These are phyloP conservation scores for Andrena flavipes DNA, from an alignment of 2,888 invertebrate genomes.

Conservation along the genomic window DNA sequence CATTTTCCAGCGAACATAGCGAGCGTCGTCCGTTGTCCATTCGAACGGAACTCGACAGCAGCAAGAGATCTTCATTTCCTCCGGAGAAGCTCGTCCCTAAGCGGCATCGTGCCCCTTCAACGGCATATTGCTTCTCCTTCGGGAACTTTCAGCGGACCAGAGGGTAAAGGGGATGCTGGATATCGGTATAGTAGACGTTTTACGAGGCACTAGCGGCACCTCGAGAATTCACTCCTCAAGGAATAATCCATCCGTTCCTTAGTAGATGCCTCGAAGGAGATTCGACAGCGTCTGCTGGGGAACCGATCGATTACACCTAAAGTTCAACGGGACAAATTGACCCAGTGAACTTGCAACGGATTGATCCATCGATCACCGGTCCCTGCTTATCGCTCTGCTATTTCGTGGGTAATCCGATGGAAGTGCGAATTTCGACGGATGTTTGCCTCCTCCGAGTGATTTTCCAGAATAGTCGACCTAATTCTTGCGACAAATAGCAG, in stretches of 20 bases:
- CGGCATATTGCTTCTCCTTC: conserved; percentile 46
- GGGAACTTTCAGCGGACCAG: conserved; percentile 20
- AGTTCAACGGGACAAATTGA: conserved; percentile 42
- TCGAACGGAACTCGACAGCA: conserved; percentile 19
- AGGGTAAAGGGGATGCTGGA: neutral
- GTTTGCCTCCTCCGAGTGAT: neutral
- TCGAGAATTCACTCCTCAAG: conserved; percentile 38
- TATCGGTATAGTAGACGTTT: conserved; percentile 43
- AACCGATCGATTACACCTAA: conserved; percentile 49
- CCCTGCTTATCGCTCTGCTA: neutral
- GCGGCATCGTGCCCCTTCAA: conserved; percentile 25
- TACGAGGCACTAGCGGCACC: conserved; percentile 49
- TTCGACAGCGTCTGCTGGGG: conserved; percentile 30
- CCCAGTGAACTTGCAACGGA: conserved; percentile 21
- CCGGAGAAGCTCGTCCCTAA: conserved; percentile 29
- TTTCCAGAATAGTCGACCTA: neutral
- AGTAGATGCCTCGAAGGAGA: conserved; percentile 27
- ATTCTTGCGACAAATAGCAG: neutral
- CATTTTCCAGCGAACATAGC: neutral
- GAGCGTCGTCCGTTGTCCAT: conserved; percentile 1
- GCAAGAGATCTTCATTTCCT: conserved; percentile 52
- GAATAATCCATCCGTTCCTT: conserved; percentile 53
- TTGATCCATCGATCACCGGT: conserved; percentile 20
- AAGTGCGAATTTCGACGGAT: neutral
- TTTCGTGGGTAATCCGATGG: neutral